These are phyloP conservation scores for Cantharis flavilabris DNA, from an alignment of 2,888 invertebrate genomes.

Conservation along the genomic window DNA sequence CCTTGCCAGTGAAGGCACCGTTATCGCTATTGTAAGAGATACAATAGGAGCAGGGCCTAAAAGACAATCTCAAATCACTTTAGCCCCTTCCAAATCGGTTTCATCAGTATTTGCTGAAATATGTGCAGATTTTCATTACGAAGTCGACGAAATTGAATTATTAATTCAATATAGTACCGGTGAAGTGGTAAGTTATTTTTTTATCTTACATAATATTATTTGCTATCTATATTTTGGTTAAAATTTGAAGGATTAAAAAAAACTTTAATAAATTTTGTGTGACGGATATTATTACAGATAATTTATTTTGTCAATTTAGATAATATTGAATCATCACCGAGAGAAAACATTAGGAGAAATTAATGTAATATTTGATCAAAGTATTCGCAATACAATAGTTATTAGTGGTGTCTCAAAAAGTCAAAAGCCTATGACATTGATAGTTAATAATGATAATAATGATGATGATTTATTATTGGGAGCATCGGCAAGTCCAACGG, in stretches of 20 bases:
- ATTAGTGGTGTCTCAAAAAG: constrained; percentile 27
- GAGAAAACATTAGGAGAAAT: constrained; percentile 56
- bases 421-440: constrained; percentile 38
- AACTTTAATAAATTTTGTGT: too few species aligned
- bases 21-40: constrained; percentile 48
- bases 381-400: constrained; percentile 46
- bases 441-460: constrained; percentile 35
- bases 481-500: constrained; percentile 56
- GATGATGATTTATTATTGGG: constrained; percentile 56
- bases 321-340: constrained; percentile 53
- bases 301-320: constrained; percentile 43
- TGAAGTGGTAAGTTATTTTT: constrained; percentile 37
- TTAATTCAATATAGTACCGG: constrained; percentile 44
- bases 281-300: not conserved
- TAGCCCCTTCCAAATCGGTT: constrained; percentile 55
- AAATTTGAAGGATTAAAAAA: not conserved
- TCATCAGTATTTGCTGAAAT: constrained; percentile 57
- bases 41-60: constrained; percentile 35
- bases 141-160: constrained; percentile 56
- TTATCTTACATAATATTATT: constrained; percentile 1
- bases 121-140: constrained; percentile 55
- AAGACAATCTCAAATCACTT: constrained; percentile 41
- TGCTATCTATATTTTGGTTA: not conserved
- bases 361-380: constrained; percentile 51
- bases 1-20: constrained; percentile 51